A percentile compares a stretch with the other conserved stretches of the same genome.
Conservation (phyloP, 2,797 vertebrate species). For the Liparis tanakae region DNA sequence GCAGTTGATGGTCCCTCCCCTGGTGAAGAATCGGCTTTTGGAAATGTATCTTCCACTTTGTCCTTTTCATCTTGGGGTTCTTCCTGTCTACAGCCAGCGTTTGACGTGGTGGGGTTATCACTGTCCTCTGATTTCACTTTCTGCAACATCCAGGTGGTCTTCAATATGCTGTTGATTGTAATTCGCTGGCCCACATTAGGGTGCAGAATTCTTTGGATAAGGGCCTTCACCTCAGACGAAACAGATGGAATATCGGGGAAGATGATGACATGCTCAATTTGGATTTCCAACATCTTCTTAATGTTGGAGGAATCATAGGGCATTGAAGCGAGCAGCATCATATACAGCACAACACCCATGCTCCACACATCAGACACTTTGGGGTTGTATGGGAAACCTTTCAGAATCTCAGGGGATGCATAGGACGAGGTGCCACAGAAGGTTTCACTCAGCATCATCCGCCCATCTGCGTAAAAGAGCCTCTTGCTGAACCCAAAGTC, state of each 20-base stretch:
- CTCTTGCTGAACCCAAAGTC: slow-evolving; percentile 51
- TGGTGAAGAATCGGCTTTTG: not conserved
- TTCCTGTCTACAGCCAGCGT: not conserved
- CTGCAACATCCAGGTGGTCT: slow-evolving; percentile 21
- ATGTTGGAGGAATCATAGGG: slow-evolving; percentile 10
- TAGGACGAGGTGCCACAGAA: slow-evolving; percentile 42
- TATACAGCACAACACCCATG: slow-evolving; percentile 42
- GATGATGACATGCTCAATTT: not conserved
- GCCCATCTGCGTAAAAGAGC: slow-evolving; percentile 1
- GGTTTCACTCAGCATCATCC: slow-evolving; percentile 23
- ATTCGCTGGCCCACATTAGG: slow-evolving; percentile 20
- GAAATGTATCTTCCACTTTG: not conserved
- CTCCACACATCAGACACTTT: slow-evolving; percentile 49
- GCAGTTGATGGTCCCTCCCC: slow-evolving; percentile 17
- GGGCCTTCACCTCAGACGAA: slow-evolving; percentile 13
- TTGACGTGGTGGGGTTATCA: not conserved
- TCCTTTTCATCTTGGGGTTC: not conserved
- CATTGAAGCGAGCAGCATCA: slow-evolving; percentile 28
- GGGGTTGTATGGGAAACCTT: slow-evolving; percentile 31
- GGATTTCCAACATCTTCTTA: slow-evolving; percentile 3
- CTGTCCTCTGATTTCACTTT: not conserved
- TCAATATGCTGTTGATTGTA: slow-evolving; percentile 14
- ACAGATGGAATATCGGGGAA: not conserved
- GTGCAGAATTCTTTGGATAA: slow-evolving; percentile 40
- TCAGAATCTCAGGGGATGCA: slow-evolving; percentile 39